Conservation (phyloP, 2,797 vertebrate species). For the Thalassophryne amazonica region DNA sequence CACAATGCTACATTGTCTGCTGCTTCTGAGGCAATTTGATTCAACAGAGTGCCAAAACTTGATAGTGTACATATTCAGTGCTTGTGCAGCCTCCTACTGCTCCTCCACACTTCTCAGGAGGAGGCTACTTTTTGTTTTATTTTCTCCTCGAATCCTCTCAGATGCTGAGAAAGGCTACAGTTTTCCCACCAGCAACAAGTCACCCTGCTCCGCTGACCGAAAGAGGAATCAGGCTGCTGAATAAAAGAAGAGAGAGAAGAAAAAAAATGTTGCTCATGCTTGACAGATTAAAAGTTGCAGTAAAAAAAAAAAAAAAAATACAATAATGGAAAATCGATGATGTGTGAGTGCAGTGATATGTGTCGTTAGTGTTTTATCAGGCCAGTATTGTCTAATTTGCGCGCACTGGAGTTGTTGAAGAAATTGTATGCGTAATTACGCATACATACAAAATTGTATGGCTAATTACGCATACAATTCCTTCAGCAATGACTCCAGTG, state of each 20-base stretch:
- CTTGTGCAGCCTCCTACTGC: slow-evolving; percentile 85
- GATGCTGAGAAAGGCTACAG: slow-evolving; percentile 74
- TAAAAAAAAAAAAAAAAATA: not conserved
- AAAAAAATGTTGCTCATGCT: slow-evolving; percentile 24
- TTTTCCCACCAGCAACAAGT: slow-evolving; percentile 78
- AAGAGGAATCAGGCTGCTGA: slow-evolving; percentile 50
- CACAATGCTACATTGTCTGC: slow-evolving; percentile 98
- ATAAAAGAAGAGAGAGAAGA: slow-evolving; percentile 45
- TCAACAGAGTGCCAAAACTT: slow-evolving; percentile 89
- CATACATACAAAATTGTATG: too few relatives aligned
- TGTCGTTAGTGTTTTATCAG: too few relatives aligned
- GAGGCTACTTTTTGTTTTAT: slow-evolving; percentile 60
- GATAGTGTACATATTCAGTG: slow-evolving; percentile 98
- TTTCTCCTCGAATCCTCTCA: slow-evolving; percentile 76
- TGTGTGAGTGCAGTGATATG: slow-evolving; percentile 29
- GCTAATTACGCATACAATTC: too few relatives aligned
- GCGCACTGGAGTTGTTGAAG: too few relatives aligned
- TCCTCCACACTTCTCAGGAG: slow-evolving; percentile 73
- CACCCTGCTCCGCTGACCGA: slow-evolving; percentile 76
- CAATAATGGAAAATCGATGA: slow-evolving; percentile 39
- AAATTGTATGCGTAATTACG: too few relatives aligned
- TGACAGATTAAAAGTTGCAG: not conserved
- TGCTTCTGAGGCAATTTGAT: slow-evolving; percentile 91
- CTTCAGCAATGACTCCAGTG: too few relatives aligned
- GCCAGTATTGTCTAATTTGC: too few relatives aligned